Conservation (phyloP, 1,140 invertebrate species). For the Ephestia elutella region DNA sequence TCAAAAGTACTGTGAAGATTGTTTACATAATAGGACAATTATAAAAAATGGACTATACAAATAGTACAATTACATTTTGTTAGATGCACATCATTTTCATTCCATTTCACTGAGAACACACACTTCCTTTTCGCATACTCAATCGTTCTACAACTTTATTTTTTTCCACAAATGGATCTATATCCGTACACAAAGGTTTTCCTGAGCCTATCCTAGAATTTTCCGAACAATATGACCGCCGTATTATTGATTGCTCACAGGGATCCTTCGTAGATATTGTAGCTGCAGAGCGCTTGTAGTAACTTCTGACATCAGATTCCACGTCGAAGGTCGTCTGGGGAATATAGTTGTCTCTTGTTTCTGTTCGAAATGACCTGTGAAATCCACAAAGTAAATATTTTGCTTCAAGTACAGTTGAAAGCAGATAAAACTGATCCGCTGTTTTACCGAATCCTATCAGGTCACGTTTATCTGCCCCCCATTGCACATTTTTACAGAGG, state of each 20-base stretch:
- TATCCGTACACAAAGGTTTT: constrained; percentile 40
- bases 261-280: constrained; percentile 32
- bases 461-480: no score
- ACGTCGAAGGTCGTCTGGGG: constrained; percentile 16
- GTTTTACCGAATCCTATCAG: no score
- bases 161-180: constrained; percentile 43
- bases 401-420: no score
- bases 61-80: no score
- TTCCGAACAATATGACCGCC: constrained; percentile 39
- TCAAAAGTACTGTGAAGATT: no score
- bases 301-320: constrained; percentile 37
- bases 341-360: constrained; percentile 49
- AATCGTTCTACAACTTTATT: constrained; percentile 37
- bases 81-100: no score
- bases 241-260: constrained; percentile 28
- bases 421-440: no score
- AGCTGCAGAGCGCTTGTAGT: constrained; percentile 33
- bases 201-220: constrained; percentile 35
- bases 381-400: constrained; percentile 14
- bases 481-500: no score
- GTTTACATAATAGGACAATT: no score
- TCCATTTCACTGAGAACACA: no score
- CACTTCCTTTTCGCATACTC: constrained; percentile 16
- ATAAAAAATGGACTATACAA: no score
- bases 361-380: constrained; percentile 54